These are phyloP conservation scores for Neosilurus mollespiculum DNA, from an alignment of 2,797 vertebrate genomes.

Conservation along the genomic window DNA sequence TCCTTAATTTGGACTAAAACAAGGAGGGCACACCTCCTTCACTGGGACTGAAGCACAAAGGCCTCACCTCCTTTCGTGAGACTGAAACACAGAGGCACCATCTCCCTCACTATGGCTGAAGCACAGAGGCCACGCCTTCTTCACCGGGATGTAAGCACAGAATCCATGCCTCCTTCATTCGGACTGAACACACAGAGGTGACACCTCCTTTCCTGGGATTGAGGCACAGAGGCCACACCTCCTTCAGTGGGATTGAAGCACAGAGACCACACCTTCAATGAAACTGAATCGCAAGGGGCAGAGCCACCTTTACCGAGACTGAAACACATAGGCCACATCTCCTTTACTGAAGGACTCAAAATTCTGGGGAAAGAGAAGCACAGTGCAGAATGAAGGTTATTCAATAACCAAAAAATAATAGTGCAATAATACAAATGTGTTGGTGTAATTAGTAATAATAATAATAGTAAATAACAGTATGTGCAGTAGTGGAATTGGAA, in stretches of 20 bases:
- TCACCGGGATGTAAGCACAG: not conserved
- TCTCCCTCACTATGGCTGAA: too few species aligned
- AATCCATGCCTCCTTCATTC: not conserved
- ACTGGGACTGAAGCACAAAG: not conserved
- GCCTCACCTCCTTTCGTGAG: not conserved
- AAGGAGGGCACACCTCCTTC: not conserved
- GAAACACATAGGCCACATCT: not conserved
- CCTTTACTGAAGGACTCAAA: not conserved
- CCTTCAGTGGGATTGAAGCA: not conserved
- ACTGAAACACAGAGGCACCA: not conserved
- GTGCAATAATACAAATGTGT: not conserved
- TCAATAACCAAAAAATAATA: not conserved
- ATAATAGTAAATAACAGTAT: not conserved
- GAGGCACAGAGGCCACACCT: not conserved
- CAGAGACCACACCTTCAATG: not conserved
- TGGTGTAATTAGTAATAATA: not conserved
- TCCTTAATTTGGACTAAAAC: not conserved
- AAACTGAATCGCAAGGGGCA: not conserved
- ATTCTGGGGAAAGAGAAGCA: not conserved
- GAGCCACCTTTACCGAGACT: not conserved
- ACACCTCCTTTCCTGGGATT: not conserved
- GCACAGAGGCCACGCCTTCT: not conserved
- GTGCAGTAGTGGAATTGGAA: not conserved
- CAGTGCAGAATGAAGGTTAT: not conserved
- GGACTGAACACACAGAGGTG: not conserved